Conservation (phyloP, 2,113 vertebrate genomes). For the Campylorhamphus procurvoides region DNA sequence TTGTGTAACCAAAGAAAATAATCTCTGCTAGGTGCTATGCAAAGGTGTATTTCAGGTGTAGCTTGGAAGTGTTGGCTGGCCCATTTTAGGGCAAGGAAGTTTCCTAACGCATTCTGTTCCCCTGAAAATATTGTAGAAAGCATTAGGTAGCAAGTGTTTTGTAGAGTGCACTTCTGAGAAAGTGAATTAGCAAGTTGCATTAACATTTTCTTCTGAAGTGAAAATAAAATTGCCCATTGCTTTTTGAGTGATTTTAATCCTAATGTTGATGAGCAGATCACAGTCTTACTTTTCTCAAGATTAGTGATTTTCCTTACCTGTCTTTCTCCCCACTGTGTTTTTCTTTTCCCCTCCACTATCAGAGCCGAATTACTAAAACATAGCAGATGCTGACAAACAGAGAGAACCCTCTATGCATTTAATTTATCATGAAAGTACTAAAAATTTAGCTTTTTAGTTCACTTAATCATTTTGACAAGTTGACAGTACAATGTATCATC, state of each 20-base stretch:
- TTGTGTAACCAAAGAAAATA: not conserved
- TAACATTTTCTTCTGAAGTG: not conserved
- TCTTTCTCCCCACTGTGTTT: not conserved
- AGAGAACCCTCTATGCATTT: not conserved
- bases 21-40: not conserved
- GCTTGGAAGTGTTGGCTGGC: not conserved
- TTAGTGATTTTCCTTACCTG: not conserved
- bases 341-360: not conserved
- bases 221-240: not conserved
- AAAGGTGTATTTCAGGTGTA: not conserved
- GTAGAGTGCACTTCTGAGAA: not conserved
- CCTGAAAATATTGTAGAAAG: not conserved
- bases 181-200: not conserved
- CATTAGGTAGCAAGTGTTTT: not conserved
- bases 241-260: not conserved
- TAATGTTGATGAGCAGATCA: not conserved
- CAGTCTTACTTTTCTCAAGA: not conserved
- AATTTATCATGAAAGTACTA: constrained; percentile 32
- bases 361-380: constrained; percentile 6
- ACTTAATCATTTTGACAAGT: constrained; percentile 63
- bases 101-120: not conserved
- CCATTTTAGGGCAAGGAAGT: not conserved
- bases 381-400: not conserved
- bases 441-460: constrained; percentile 39
- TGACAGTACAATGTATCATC: constrained; percentile 37